These are phyloP conservation scores for Asbolus verrucosus DNA, from an alignment of 1,140 invertebrate genomes.

Conservation along the genomic window DNA sequence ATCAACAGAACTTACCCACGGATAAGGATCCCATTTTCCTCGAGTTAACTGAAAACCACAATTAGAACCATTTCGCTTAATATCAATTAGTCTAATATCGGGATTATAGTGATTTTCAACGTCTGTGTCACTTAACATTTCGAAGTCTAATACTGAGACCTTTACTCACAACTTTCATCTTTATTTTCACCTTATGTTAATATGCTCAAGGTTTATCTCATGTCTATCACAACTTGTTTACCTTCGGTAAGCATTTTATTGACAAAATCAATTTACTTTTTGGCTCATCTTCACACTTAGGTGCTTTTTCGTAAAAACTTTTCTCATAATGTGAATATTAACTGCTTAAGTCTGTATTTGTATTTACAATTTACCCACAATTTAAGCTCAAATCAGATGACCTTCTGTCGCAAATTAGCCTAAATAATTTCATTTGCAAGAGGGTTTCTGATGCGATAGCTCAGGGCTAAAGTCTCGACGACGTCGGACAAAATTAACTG, in stretches of 20 bases:
- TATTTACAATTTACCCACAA: no score
- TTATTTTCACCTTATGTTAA: slow-evolving; percentile 61
- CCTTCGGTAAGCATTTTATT: slow-evolving; percentile 46
- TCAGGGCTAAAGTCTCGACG: no score
- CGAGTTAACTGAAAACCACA: slow-evolving; percentile 75
- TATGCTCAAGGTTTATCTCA: slow-evolving; percentile 54
- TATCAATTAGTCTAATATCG: slow-evolving; percentile 60
- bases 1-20: slow-evolving; percentile 73
- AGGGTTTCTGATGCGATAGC: no score
- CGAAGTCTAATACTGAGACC: slow-evolving; percentile 47
- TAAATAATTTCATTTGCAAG: slow-evolving; percentile 24
- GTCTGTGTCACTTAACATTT: slow-evolving; percentile 58
- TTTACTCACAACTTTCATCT: slow-evolving; percentile 49
- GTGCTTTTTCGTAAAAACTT: no score
- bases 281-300: slow-evolving; percentile 20
- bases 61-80: slow-evolving; percentile 61
- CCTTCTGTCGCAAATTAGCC: slow-evolving; percentile 19
- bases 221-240: slow-evolving; percentile 49
- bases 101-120: slow-evolving; percentile 59
- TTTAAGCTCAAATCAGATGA: no score
- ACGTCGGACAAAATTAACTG: no score
- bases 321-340: no score
- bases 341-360: no score
- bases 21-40: slow-evolving; percentile 80
- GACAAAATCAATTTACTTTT: slow-evolving; percentile 37